Evolutionary conservation across 2,113 vertebrate genomes (phyloP).

Genomic region (Coptodon bakossiorum): DNA sequence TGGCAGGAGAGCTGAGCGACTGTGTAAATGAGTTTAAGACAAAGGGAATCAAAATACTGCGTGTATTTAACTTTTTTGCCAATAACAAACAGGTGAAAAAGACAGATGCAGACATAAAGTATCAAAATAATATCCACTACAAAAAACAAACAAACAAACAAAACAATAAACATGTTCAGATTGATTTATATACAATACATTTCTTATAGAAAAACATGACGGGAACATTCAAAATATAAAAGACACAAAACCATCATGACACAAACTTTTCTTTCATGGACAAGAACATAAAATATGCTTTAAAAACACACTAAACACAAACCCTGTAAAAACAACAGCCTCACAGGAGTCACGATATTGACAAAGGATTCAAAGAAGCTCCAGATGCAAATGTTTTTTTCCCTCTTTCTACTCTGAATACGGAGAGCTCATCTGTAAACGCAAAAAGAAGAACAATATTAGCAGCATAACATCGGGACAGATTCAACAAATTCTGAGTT

Average conservation of each 20-base stretch:
- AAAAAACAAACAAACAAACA: neutral
- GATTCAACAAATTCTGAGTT: accelerated
- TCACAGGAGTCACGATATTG: neutral
- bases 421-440: conserved; percentile 51
- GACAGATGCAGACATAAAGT: neutral
- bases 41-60: neutral
- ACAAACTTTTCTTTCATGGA: neutral
- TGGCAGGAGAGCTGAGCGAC: neutral
- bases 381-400: neutral
- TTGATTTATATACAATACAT: neutral
- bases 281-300: neutral
- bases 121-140: neutral
- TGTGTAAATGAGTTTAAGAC: neutral
- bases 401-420: conserved; percentile 40
- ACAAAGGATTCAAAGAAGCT: neutral
- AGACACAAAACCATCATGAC: neutral
- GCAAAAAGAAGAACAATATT: neutral
- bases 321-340: neutral
- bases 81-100: neutral
- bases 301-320: neutral
- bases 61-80: neutral
- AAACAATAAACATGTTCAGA: neutral
- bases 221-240: neutral
- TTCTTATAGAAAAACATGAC: neutral
- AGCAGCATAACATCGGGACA: neutral